Evolutionary conservation across 2,888 invertebrate genomes (phyloP).

Genomic region (Andricus quercusramuli): DNA sequence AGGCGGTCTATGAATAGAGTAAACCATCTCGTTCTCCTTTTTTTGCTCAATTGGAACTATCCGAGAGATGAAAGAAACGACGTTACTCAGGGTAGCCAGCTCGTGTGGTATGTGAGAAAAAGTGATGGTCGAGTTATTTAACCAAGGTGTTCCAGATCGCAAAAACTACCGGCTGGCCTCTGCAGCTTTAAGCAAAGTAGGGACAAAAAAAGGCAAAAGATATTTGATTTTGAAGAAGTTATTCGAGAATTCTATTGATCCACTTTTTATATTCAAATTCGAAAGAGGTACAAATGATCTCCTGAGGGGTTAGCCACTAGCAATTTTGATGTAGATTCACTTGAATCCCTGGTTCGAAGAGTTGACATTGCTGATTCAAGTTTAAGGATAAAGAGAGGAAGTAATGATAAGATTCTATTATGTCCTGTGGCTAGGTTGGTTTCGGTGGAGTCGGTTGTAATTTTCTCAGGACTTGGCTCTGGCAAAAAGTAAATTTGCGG

Average conservation of each 20-base stretch:
- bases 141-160: not conserved
- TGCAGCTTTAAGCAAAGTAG: not conserved
- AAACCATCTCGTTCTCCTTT: constrained; percentile 21
- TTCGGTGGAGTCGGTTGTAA: constrained; percentile 4
- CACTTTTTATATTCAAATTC: not conserved
- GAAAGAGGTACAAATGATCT: no score
- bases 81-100: constrained; percentile 13
- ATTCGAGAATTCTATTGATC: not conserved
- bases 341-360: no score
- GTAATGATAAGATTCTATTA: constrained; percentile 27
- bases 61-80: constrained; percentile 33
- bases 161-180: not conserved
- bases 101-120: not conserved
- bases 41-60: constrained; percentile 29
- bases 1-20: constrained; percentile 36
- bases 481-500: constrained; percentile 36
- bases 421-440: constrained; percentile 27
- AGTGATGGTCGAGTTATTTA: not conserved
- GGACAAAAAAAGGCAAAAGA: not conserved
- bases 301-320: no score
- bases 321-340: no score
- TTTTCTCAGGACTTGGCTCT: constrained; percentile 10
- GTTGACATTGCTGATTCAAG: constrained; percentile 11
- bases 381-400: not conserved
- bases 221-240: not conserved